Base-by-base conservation (phyloP, 2,888 invertebrate species). In the Lasioglossum pauxillum region DNA sequence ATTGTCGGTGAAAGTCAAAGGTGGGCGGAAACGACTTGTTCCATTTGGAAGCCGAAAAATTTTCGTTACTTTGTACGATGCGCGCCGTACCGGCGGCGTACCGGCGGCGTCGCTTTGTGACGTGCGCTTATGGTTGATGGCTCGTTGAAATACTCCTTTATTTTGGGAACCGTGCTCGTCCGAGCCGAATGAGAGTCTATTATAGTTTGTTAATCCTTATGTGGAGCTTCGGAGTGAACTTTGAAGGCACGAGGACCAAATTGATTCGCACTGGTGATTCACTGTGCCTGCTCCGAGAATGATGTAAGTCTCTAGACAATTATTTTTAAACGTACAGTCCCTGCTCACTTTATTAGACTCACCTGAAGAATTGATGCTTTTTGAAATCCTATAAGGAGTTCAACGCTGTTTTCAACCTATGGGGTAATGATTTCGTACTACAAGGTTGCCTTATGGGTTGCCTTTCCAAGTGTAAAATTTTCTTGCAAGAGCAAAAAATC, bases 1-100 rank as follows among this genome's bases (percentile, higher is more conserved):
- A 57, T 67, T 19, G 75, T 44, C 79, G 84, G 72, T 84, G 84
- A 84, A 84, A 84, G 84, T 84, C 84, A 84, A 76, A 79, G 67
- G 84, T 79, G 69, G 79, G 84, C 79, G 84, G 84, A 78, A 71
- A 71, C 46, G 78, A 2, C n/a, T n/a, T n/a, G 49, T 60, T n/a
- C 35, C 71, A 72, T 49, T 44, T 75, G 49, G 49, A 7, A 16
- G 57, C 53, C 10, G 41, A 41, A 44, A 75, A 53, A 75, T 75
- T 83, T 84, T 84, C 10, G 69, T 31, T 75, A 78, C 69, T 75
- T 78, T 23, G 46, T 78, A 31, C 10, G 35, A 53, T 3, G 53
- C 53, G 53, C 53, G 10, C 23, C 53, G 53, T 10, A 53, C 53
- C 53, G 53, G 53, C 53, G 53, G 53, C 53, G 53, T 10, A 53